A percentile compares a stretch with the other conserved stretches of the same genome.
These are phyloP conservation scores for Carassius auratus DNA, from an alignment of 2,113 vertebrate species.

Conservation along the genomic window DNA sequence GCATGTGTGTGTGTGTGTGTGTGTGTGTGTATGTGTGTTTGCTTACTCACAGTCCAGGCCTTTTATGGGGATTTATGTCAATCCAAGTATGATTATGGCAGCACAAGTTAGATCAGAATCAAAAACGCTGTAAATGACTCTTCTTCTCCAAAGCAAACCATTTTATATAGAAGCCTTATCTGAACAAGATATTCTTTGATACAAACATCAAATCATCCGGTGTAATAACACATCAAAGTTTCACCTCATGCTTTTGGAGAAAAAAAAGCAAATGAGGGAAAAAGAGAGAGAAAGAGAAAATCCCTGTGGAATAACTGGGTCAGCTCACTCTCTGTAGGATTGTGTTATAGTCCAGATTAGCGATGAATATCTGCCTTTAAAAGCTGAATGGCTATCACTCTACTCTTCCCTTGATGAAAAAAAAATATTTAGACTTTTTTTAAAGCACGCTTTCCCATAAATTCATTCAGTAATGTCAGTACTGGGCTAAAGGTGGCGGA, in stretches of 20 bases:
- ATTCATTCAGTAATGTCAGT: not conserved
- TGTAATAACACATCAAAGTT: conserved; percentile 28
- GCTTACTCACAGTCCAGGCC: conserved; percentile 8
- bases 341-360: conserved; percentile 49
- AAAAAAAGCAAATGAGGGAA: not conserved
- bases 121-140: conserved; percentile 33
- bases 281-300: conserved; percentile 21
- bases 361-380: conserved; percentile 15
- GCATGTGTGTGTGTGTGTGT: conserved; percentile 21
- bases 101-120: conserved; percentile 31
- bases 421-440: not conserved
- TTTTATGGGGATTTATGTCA: conserved; percentile 44
- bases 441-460: not conserved
- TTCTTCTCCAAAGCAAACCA: conserved; percentile 30
- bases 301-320: conserved; percentile 52
- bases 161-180: conserved; percentile 46
- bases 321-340: conserved; percentile 40
- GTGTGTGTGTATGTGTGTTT: conserved; percentile 31
- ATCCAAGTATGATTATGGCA: conserved; percentile 9
- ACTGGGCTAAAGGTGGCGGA: not conserved
- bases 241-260: conserved; percentile 16
- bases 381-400: conserved; percentile 35
- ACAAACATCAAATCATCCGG: conserved; percentile 37
- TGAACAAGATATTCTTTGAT: conserved; percentile 50
- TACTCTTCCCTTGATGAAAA: conserved; percentile 14